phyloP scores from a whole-genome alignment of 2,888 invertebrate species.

The Ophion obscuratus region DNA sequence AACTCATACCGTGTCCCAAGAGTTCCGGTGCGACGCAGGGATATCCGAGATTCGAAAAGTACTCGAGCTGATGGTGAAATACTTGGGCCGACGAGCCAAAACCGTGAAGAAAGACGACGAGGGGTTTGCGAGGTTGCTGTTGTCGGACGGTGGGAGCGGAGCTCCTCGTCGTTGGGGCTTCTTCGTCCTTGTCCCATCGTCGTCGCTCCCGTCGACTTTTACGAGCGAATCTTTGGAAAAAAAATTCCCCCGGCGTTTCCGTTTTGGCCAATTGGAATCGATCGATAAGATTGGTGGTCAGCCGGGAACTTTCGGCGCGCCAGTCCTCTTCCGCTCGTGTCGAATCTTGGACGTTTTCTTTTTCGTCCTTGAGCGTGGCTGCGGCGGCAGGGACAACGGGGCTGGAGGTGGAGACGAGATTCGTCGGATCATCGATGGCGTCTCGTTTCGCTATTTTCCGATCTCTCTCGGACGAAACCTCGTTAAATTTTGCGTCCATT shows the following conservation, averaged over 20 bases:
- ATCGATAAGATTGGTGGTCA: slow-evolving; percentile 68
- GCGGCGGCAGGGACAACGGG: not conserved
- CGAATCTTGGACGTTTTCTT: not conserved
- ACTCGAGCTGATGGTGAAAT: slow-evolving; percentile 87
- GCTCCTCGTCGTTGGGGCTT: slow-evolving; percentile 37
- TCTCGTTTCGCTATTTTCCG: not conserved
- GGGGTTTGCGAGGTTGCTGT: slow-evolving; percentile 82
- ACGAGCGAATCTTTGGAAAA: not conserved
- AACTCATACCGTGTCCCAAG: slow-evolving; percentile 89
- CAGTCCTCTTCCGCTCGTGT: not conserved
- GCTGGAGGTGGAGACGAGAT: not conserved
- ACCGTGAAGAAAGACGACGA: slow-evolving; percentile 88
- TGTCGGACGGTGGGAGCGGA: not conserved
- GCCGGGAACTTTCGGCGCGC: not conserved
- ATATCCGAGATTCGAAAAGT: slow-evolving; percentile 86
- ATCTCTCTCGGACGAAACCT: slow-evolving; percentile 72
- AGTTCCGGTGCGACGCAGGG: slow-evolving; percentile 89
- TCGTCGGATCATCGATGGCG: not conserved
- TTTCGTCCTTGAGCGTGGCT: not conserved
- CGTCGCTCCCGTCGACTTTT: slow-evolving; percentile 44
- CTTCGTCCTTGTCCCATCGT: slow-evolving; percentile 13
- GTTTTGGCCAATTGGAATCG: slow-evolving; percentile 72
- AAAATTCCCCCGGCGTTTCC: slow-evolving; percentile 67
- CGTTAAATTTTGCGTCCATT: slow-evolving; percentile 82
- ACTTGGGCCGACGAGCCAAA: slow-evolving; percentile 88